These are phyloP conservation scores for Ferdinandea cuprea DNA, from an alignment of 2,888 invertebrate genomes.

Conservation along the genomic window DNA sequence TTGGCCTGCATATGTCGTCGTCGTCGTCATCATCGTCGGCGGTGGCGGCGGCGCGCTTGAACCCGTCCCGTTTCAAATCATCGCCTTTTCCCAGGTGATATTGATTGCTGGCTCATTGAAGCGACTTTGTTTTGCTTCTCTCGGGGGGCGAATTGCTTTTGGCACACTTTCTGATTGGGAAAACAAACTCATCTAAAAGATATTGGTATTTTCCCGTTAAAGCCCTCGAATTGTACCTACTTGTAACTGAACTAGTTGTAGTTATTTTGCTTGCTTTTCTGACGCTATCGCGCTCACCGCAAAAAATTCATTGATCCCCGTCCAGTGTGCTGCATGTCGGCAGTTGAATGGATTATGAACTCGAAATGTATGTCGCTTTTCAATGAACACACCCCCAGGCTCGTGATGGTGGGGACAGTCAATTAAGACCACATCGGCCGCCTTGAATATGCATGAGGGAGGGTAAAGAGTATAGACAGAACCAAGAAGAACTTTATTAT, in stretches of 20 bases:
- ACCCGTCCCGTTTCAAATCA: slow-evolving; percentile 50
- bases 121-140: neutral
- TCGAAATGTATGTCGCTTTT: slow-evolving; percentile 27
- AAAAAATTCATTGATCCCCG: slow-evolving; percentile 11
- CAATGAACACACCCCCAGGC: slow-evolving; percentile 8
- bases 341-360: slow-evolving; percentile 11
- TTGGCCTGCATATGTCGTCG: slow-evolving; percentile 14
- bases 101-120: slow-evolving; percentile 54
- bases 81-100: slow-evolving; percentile 56
- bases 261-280: slow-evolving; percentile 10
- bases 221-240: neutral
- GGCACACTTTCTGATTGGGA: slow-evolving; percentile 32
- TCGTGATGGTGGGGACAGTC: slow-evolving; percentile 2
- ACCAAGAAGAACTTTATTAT: slow-evolving; percentile 25
- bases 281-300: neutral
- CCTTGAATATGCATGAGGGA: slow-evolving; percentile 32
- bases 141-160: slow-evolving; percentile 21
- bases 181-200: slow-evolving; percentile 23
- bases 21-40: neutral
- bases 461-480: too few relatives aligned
- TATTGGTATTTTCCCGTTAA: neutral
- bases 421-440: slow-evolving; percentile 27
- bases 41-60: slow-evolving; percentile 10
- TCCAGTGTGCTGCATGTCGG: neutral
- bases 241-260: slow-evolving; percentile 4